A percentile compares a stretch with the other conserved stretches of the same genome.
These are phyloP conservation scores for Casuarius casuarius DNA, from an alignment of 2,113 vertebrate species.

Conservation along the genomic window DNA sequence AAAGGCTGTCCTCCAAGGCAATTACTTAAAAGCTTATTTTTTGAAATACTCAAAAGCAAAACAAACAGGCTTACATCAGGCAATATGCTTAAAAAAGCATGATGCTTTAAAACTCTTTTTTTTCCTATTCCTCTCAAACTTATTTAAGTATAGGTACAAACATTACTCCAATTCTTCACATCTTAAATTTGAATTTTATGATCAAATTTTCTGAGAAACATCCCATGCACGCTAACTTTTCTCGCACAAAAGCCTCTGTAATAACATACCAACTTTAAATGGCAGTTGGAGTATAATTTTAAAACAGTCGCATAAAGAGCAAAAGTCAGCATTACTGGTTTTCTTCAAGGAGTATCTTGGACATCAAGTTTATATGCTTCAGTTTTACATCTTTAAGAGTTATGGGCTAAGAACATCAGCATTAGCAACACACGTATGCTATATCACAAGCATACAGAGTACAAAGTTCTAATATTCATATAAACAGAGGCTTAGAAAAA, in stretches of 20 bases:
- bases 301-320: background rate
- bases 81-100: background rate
- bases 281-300: background rate
- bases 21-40: background rate
- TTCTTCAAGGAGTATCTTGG: background rate
- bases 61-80: background rate
- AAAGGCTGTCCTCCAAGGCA: background rate
- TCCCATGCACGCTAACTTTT: background rate
- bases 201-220: background rate
- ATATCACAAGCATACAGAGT: background rate
- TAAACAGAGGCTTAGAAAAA: background rate
- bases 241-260: background rate
- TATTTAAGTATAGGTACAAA: background rate
- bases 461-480: background rate
- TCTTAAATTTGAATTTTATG: background rate
- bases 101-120: background rate
- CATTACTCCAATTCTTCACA: background rate
- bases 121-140: background rate
- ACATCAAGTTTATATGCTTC: background rate
- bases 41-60: background rate
- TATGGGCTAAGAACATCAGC: background rate
- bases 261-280: background rate
- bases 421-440: background rate
- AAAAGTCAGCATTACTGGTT: background rate
- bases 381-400: background rate